Evolutionary conservation across 2,113 vertebrate species (phyloP), one percentile per base, ranked within the genome.

Genomic region (Elaphurus davidianus): DNA sequence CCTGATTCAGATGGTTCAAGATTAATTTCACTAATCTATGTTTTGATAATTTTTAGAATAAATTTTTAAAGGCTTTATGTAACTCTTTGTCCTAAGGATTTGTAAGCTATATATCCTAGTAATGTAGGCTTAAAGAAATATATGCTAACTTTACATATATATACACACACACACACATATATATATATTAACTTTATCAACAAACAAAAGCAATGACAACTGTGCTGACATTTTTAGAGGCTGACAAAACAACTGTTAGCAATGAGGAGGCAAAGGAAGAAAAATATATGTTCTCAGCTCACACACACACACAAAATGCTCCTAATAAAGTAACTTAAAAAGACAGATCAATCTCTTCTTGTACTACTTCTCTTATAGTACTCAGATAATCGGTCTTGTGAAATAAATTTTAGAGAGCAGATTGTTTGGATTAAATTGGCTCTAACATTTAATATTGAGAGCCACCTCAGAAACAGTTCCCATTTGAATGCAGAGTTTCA

Each of bases 281-380:
- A 50, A 74, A 81, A 74, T 59, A 19, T 30, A n/a, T 76, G 25
- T 47, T 83, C 36, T 95, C 28, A 71, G n/a, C 91, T 55, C 9
- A 62, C 54, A 88, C 76, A 52, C 36, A 78, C 30, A 91, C 8
- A 60, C 64, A 78, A 88, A 82, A 55, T 89, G 57, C 27, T 78
- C 9, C 25, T 74, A 97, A 54, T 74, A 64, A 96, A 84, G 45
- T 91, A 87, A 92, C 43, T 97, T 91, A 28, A 78, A 87, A 87
- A 76, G 40, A 87, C 33, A 76, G 36, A 36, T 50, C 33, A 79
- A 27, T 91, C n/a, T 84, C 87, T 30, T 74, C 52, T 84, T 54
- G 11, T 45, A 57, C 19, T 94, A 57, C n/a, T 91, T 95, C 30
- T 79, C 71, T n/a, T 81, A 82, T 33, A 84, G 16, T n/a, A 76